Evolutionary conservation across 37 sponge, comb jelly and placozoan genomes (phyloP).

Genomic region (Spongilla lacustris): DNA sequence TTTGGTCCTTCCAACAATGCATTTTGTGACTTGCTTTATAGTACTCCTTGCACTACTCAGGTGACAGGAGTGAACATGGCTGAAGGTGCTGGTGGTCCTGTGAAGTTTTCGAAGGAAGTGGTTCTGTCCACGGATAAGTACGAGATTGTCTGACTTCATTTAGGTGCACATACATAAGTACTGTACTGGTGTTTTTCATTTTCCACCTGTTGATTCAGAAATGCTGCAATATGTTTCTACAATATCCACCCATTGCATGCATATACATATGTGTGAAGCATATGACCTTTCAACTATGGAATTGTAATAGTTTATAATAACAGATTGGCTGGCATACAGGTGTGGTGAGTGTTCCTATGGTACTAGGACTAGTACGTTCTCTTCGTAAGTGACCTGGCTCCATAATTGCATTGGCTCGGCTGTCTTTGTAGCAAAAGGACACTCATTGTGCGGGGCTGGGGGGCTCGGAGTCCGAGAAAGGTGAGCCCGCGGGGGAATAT

Average conservation of each 20-base stretch:
- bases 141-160: conserved; percentile 62
- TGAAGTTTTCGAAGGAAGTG: conserved; percentile 74
- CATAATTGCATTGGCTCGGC: background rate
- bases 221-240: background rate
- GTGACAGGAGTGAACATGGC: conserved; percentile 33
- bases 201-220: background rate
- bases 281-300: background rate
- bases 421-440: background rate
- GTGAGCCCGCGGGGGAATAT: background rate
- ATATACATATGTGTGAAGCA: background rate
- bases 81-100: conserved; percentile 42
- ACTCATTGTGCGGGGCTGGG: background rate
- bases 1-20: background rate
- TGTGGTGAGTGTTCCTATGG: conserved; percentile 10
- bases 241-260: background rate
- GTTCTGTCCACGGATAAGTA: conserved; percentile 60
- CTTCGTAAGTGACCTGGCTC: background rate
- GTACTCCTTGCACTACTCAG: conserved; percentile 12
- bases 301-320: background rate
- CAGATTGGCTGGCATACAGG: background rate
- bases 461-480: conserved; percentile 4
- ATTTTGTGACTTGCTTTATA: background rate
- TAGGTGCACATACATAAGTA: background rate
- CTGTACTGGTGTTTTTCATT: background rate
- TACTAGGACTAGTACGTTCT: conserved; percentile 13